Evolutionary conservation across 2,113 vertebrate genomes (phyloP), one percentile per base, ranked within the genome.

Genomic region (Xiphophorus hellerii): DNA sequence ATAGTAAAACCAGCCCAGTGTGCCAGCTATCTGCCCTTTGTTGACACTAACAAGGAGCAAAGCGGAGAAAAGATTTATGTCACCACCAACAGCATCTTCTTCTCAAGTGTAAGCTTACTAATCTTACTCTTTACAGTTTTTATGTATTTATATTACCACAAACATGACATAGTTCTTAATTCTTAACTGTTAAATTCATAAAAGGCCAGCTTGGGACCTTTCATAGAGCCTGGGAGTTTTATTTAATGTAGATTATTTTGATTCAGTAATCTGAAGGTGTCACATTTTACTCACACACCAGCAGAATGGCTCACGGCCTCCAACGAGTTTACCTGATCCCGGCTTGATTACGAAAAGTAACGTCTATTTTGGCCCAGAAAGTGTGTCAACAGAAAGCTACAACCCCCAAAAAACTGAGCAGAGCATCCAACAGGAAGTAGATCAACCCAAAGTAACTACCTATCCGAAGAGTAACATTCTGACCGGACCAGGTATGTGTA

Each of bases 11-110:
- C 10, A 28, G 63, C 69, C 48, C 2, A 5, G 28, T 81, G 61
- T 48, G 27, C 30, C 9, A 88, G 80, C 71, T 88, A 61, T 5
- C 2, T 92, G 5, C 79, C 83, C 9, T 14, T 28, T 5, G 81
- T 28, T 5, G 81, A 88, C 66, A 71, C 30, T 9, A 72, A 90
- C 67, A 6, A 1, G 1, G 29, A 11, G n/a, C 7, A 7, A 54
- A 83, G 86, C 74, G 62, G 62, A 35, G 82, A 83, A 15, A 71
- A 62, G 58, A 74, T 74, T 80, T 80, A 67, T n/a, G 9, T 60
- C 61, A 76, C 85, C 69, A 85, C 78, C 28, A 86, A 74, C 74
- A 73, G 13, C 54, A 29, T 65, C 22, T 83, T 60, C 61, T 92
- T 84, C 51, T 30, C 79, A 61, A 27, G 91, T 63, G 88, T 91